Conservation (phyloP, 2,888 invertebrate species). For the Crocallis elinguaria region DNA sequence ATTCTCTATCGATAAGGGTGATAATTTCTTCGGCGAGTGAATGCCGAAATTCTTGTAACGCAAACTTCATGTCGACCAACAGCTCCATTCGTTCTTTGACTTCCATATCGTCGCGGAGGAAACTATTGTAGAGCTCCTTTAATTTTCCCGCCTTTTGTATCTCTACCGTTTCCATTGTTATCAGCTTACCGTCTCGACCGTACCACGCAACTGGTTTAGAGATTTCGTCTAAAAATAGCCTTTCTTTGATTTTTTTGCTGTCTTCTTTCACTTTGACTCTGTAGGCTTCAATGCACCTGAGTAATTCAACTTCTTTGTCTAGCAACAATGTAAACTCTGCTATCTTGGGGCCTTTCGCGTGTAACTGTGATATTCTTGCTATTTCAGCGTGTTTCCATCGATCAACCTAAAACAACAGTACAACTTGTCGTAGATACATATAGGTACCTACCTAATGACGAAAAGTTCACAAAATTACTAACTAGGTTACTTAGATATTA, state of each 20-base stretch:
- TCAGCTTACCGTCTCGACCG: constrained; percentile 87
- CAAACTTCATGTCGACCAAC: constrained; percentile 88
- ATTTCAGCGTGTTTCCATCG: constrained; percentile 88
- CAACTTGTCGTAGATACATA: background rate
- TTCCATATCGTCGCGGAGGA: constrained; percentile 84
- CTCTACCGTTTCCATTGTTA: constrained; percentile 92
- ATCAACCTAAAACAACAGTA: constrained; percentile 77
- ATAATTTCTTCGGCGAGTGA: constrained; percentile 84
- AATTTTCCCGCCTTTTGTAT: constrained; percentile 91
- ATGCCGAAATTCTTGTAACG: constrained; percentile 86
- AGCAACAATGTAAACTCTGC: constrained; percentile 89
- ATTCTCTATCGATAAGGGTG: constrained; percentile 88
- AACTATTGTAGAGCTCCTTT: constrained; percentile 88
- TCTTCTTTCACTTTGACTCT: constrained; percentile 86
- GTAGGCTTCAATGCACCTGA: constrained; percentile 88
- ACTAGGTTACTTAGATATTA: too few relatives aligned
- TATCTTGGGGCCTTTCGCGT: constrained; percentile 88
- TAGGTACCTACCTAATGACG: background rate
- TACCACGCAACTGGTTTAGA: constrained; percentile 91
- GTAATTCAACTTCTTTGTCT: constrained; percentile 89
- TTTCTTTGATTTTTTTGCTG: constrained; percentile 84
- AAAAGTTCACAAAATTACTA: too few relatives aligned
- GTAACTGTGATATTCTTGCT: constrained; percentile 85
- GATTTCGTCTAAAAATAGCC: constrained; percentile 87
- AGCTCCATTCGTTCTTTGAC: constrained; percentile 88